Evolutionary conservation across 2,797 vertebrate species (phyloP), one percentile per base, ranked within the genome.

Genomic region (Ataeniobius toweri): DNA sequence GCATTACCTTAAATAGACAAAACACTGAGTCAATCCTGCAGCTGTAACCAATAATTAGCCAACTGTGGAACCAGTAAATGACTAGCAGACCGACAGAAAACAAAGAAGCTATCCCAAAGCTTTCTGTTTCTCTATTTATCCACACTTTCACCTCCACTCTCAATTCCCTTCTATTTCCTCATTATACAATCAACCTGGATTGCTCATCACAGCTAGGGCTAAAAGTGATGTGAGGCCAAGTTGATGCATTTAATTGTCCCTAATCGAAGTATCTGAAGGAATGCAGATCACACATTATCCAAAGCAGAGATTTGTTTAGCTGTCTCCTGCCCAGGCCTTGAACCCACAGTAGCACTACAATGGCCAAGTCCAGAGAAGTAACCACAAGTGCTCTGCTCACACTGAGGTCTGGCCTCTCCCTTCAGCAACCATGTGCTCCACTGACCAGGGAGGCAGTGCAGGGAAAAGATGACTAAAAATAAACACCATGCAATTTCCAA

Each of bases 321-420:
- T 74, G 83, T 91, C 88, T 89, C 80, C 89, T 89, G 74, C 92
- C 90, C 93, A 91, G 89, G 88, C 86, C 89, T 85, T 95, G 94
- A 94, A 94, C 94, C 90, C 78, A 88, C 36, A 61, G 87, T 92
- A 91, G 93, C 93, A 88, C 86, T 90, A 80, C 50, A 78, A 93
- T 89, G 90, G 89, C 90, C 87, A 81, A 92, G 93, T 93, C 93
- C 89, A 91, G 83, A 89, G 87, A 85, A 79, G 81, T 39, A 89
- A 92, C 91, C 92, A 88, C 93, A 88, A 90, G 91, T 70, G 82
- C 89, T 90, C 88, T 81, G 82, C 89, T 93, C 89, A 86, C 93
- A 93, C 88, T 90, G 92, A 94, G 91, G 91, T 94, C 93, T 94
- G 92, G 94, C 94, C 94, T 93, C 94, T 93, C 93, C 95, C 93